phyloP scores from a whole-genome alignment of 1,140 invertebrate species.

The Paracyclopina nana region DNA sequence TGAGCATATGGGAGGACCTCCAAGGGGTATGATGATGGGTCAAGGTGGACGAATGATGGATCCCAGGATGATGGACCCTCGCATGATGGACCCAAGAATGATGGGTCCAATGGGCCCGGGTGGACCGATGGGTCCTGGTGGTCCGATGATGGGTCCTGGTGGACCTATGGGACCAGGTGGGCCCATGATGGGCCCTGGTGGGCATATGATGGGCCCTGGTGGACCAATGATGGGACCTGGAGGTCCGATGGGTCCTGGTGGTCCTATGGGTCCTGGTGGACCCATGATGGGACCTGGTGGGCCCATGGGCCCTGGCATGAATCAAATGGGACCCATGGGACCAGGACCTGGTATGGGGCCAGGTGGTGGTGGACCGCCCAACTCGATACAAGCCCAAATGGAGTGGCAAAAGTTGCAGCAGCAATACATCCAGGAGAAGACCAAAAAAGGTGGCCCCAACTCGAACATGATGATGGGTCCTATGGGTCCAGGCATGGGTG shows the following conservation, averaged over 20 bases:
- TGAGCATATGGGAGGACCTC: conserved; percentile 24
- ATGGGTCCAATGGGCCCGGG: conserved; percentile 22
- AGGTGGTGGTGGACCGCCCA: conserved; percentile 24
- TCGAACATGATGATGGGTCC: conserved; percentile 23
- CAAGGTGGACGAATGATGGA: conserved; percentile 20
- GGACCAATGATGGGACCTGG: conserved; percentile 23
- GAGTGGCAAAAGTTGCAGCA: conserved; percentile 77
- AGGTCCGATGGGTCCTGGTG: conserved; percentile 20
- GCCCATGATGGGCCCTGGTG: conserved; percentile 29
- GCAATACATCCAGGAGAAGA: conserved; percentile 50
- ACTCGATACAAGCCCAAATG: conserved; percentile 39
- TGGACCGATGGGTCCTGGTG: conserved; percentile 23
- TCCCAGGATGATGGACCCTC: conserved; percentile 16
- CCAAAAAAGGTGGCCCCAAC: conserved; percentile 35
- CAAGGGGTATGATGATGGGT: conserved; percentile 18
- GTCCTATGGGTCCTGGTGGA: conserved; percentile 24
- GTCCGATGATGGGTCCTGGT: conserved; percentile 18
- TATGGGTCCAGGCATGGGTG: conserved; percentile 29
- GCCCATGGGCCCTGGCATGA: conserved; percentile 23
- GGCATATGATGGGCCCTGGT: conserved; percentile 23
- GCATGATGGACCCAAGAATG: conserved; percentile 19
- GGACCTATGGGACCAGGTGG: conserved; percentile 20
- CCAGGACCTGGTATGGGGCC: conserved; percentile 37
- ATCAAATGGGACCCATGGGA: conserved; percentile 16
- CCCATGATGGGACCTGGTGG: conserved; percentile 24